Evolutionary conservation across 2,888 invertebrate genomes (phyloP).

Genomic region (Trissolcus brochymenae): DNA sequence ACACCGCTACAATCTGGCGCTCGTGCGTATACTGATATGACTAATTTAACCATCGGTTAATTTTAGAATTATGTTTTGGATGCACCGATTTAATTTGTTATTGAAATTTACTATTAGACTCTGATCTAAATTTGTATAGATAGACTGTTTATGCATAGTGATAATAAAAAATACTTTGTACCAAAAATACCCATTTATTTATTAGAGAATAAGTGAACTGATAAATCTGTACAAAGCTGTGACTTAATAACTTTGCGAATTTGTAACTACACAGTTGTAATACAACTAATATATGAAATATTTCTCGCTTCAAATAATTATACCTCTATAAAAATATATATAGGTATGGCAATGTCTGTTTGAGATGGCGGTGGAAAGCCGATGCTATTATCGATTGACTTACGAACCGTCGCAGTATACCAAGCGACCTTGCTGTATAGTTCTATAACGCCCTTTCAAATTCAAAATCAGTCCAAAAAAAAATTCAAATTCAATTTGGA

Average conservation of each 20-base stretch:
- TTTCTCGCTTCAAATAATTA: constrained; percentile 43
- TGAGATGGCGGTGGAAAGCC: constrained; percentile 58
- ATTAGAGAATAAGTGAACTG: too few relatives aligned
- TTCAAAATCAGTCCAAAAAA: constrained; percentile 22
- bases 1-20: constrained; percentile 17
- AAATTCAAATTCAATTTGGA: constrained; percentile 9
- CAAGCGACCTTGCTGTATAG: constrained; percentile 58
- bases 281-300: constrained; percentile 13
- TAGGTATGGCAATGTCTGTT: constrained; percentile 55
- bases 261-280: too few relatives aligned
- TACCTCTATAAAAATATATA: constrained; percentile 7
- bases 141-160: too few relatives aligned
- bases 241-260: too few relatives aligned
- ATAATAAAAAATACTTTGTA: too few relatives aligned
- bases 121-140: too few relatives aligned
- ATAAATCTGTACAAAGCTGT: too few relatives aligned
- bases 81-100: too few relatives aligned
- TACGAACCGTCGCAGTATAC: constrained; percentile 61
- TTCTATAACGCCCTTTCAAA: constrained; percentile 56
- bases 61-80: constrained; percentile 17
- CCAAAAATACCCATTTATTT: too few relatives aligned
- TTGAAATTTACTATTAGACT: too few relatives aligned
- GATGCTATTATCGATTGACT: constrained; percentile 64
- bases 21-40: constrained; percentile 26
- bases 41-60: constrained; percentile 37